A percentile compares a stretch with the other conserved stretches of the same genome.
Evolutionary conservation across 2,797 vertebrate genomes (phyloP).

Genomic region (Chiroxiphia lanceolata): DNA sequence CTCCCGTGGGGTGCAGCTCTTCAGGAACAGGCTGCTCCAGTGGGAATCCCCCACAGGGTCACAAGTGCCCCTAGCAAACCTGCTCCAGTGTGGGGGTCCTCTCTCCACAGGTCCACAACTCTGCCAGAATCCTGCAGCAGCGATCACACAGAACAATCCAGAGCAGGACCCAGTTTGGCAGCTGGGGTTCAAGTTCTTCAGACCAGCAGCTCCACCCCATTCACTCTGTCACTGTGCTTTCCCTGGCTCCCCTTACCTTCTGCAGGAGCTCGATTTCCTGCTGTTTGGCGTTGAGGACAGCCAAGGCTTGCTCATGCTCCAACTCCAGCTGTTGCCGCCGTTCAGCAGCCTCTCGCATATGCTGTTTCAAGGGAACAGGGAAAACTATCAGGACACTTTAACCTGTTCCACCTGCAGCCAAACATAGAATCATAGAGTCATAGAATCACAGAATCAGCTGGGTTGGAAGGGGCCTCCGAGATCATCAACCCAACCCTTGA

Average conservation of each 20-base stretch:
- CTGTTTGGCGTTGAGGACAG: conserved; percentile 96
- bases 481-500: too few species aligned
- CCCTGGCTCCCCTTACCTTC: conserved; percentile 81
- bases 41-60: too few species aligned
- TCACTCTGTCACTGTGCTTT: not conserved
- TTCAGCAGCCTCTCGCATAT: conserved; percentile 99
- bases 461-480: too few species aligned
- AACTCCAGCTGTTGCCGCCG: conserved; percentile 98
- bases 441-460: too few species aligned
- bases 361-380: conserved; percentile 75
- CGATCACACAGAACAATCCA: not conserved
- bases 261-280: conserved; percentile 98
- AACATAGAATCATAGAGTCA: not conserved
- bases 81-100: too few species aligned
- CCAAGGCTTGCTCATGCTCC: conserved; percentile 99
- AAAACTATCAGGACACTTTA: not conserved
- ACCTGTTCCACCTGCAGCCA: not conserved
- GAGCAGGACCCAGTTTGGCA: not conserved
- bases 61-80: too few species aligned
- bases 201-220: not conserved
- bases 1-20: too few species aligned
- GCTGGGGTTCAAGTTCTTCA: not conserved
- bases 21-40: too few species aligned
- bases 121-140: not conserved
- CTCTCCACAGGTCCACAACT: too few species aligned